A percentile compares a stretch with the other conserved stretches of the same genome.
These are phyloP conservation scores for Notechis scutatus DNA, from an alignment of 2,113 vertebrate species.

Conservation along the genomic window DNA sequence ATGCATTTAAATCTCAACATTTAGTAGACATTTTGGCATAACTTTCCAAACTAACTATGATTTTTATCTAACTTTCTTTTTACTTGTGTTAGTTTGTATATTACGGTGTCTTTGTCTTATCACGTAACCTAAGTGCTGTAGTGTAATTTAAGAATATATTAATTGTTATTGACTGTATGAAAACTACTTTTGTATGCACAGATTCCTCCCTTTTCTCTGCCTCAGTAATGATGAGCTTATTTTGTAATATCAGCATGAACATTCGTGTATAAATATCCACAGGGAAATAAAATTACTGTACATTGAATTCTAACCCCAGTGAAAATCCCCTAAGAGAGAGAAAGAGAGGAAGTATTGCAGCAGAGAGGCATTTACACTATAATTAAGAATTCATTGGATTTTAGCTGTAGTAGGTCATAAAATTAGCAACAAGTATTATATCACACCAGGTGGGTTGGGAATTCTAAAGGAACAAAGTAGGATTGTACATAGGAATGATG, in stretches of 20 bases:
- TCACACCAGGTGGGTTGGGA: neutral
- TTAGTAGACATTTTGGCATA: neutral
- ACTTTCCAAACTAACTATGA: neutral
- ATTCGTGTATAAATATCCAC: neutral
- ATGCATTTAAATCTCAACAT: neutral
- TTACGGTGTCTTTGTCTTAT: neutral
- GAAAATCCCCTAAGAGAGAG: slow-evolving; percentile 9
- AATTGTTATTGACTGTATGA: neutral
- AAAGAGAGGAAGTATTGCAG: slow-evolving; percentile 18
- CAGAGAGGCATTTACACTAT: slow-evolving; percentile 19
- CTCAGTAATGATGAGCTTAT: slow-evolving; percentile 1
- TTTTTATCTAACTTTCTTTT: neutral
- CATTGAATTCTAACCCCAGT: neutral
- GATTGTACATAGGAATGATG: slow-evolving; percentile 6
- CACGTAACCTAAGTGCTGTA: neutral
- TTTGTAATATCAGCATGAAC: neutral
- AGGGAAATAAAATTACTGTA: slow-evolving; percentile 11
- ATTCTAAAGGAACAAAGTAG: neutral
- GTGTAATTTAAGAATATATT: neutral
- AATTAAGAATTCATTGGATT: neutral
- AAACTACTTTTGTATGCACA: neutral
- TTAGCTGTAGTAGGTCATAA: neutral
- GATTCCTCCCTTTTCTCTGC: neutral
- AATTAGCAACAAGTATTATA: neutral
- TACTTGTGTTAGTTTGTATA: neutral